These are phyloP conservation scores for Idaea aversata DNA, from an alignment of 2,888 invertebrate species.

Conservation along the genomic window DNA sequence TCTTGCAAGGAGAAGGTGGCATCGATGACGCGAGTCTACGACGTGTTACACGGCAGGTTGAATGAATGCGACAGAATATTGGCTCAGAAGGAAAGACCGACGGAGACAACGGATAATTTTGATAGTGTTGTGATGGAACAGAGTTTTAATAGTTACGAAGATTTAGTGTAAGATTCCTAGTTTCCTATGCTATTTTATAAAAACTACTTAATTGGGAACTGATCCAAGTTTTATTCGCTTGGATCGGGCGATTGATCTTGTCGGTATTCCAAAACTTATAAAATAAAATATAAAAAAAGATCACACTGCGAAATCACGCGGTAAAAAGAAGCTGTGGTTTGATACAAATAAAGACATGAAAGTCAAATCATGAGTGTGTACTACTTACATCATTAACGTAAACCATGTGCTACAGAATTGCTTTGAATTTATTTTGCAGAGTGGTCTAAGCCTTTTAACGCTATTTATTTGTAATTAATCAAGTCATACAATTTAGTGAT, in stretches of 20 bases:
- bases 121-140: constrained; percentile 65
- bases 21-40: constrained; percentile 74
- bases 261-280: constrained; percentile 2
- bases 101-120: constrained; percentile 48
- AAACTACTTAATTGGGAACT: background rate
- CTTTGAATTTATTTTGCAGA: background rate
- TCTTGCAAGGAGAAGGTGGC: constrained; percentile 75
- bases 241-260: background rate
- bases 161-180: constrained; percentile 51
- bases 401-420: no score
- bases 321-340: no score
- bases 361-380: no score
- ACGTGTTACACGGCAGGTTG: constrained; percentile 66
- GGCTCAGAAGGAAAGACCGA: constrained; percentile 56
- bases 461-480: background rate
- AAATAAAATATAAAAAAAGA: no score
- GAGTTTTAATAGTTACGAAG: constrained; percentile 64
- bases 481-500: background rate
- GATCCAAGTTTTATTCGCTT: background rate
- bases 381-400: no score
- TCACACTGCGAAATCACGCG: no score
- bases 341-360: no score
- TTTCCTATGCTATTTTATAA: no score
- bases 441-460: background rate
- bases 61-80: constrained; percentile 70